Evolutionary conservation across 2,797 vertebrate genomes (phyloP).

Genomic region (Ctenopoma multispine): DNA sequence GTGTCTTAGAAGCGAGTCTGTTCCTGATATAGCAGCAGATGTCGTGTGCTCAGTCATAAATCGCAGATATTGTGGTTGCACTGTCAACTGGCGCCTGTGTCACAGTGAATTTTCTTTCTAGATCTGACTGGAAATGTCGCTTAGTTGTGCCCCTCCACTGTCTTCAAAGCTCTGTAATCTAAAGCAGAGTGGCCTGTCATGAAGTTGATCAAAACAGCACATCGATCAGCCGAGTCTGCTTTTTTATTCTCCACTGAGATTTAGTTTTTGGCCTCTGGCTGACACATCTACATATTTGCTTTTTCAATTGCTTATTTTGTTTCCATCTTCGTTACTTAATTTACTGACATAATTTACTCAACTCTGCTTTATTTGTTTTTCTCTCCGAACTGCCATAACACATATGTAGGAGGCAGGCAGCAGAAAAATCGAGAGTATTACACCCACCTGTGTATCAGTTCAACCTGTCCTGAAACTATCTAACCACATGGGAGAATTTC

Average conservation of each 20-base stretch:
- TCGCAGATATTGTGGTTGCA: conserved; percentile 64
- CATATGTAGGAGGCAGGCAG: conserved; percentile 55
- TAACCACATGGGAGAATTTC: conserved; percentile 73
- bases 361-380: conserved; percentile 37
- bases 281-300: neutral
- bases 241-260: conserved; percentile 50
- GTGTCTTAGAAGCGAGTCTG: conserved; percentile 44
- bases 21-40: conserved; percentile 72
- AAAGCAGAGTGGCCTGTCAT: conserved; percentile 39
- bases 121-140: conserved; percentile 69
- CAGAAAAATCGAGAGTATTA: conserved; percentile 60
- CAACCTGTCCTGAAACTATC: conserved; percentile 71
- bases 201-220: conserved; percentile 63
- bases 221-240: conserved; percentile 35
- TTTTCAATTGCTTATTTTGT: neutral
- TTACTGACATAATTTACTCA: neutral
- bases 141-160: conserved; percentile 52
- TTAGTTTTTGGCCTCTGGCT: conserved; percentile 37
- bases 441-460: conserved; percentile 62
- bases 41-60: conserved; percentile 57
- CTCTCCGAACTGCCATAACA: conserved; percentile 26
- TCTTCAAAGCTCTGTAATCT: conserved; percentile 35
- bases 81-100: conserved; percentile 70
- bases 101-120: conserved; percentile 63
- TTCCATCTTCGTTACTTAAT: conserved; percentile 27